These are phyloP conservation scores for Fratercula arctica DNA, from an alignment of 2,797 vertebrate species.

Conservation along the genomic window DNA sequence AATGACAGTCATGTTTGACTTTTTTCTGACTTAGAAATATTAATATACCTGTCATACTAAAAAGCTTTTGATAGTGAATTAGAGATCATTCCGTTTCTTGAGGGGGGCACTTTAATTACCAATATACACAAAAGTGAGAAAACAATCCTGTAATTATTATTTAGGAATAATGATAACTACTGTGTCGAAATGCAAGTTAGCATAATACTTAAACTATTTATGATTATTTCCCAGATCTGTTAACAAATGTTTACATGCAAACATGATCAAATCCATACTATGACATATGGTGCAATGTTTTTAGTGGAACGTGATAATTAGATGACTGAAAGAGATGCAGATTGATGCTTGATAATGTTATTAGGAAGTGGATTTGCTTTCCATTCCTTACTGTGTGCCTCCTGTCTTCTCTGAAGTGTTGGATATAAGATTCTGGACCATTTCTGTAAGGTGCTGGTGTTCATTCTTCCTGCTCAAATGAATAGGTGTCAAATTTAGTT, in stretches of 20 bases:
- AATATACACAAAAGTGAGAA: neutral
- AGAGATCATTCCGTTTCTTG: neutral
- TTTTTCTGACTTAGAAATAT: neutral
- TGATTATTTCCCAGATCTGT: neutral
- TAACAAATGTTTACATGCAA: neutral
- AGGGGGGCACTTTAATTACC: neutral
- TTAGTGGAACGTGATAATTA: neutral
- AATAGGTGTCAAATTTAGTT: neutral
- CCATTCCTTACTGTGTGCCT: neutral
- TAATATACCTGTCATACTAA: neutral
- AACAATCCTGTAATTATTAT: neutral
- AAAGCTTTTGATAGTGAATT: neutral
- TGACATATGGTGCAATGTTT: neutral
- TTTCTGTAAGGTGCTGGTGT: neutral
- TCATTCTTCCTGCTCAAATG: neutral
- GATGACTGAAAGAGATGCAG: neutral
- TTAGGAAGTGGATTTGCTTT: neutral
- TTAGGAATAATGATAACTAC: neutral
- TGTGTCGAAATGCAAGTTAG: neutral
- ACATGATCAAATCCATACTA: neutral
- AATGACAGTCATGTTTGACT: neutral
- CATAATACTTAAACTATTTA: neutral
- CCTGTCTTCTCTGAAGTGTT: neutral
- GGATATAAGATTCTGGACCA: neutral
- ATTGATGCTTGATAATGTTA: neutral